These are phyloP conservation scores for Leptodactylus fuscus DNA, from an alignment of 2,113 vertebrate genomes.

Conservation along the genomic window DNA sequence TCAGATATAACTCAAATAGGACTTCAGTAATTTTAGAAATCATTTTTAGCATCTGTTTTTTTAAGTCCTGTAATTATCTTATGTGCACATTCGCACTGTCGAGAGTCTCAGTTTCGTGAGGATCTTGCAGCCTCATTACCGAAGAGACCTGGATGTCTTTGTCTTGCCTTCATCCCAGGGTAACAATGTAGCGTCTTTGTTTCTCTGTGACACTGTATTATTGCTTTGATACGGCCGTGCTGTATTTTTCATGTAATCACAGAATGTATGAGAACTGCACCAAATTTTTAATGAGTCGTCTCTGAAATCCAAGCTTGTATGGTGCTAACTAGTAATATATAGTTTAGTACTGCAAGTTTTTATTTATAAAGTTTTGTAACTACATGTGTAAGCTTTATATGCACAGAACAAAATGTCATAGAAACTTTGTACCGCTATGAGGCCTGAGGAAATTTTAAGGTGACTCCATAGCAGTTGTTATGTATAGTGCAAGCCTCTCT, in stretches of 20 bases:
- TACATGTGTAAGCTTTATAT: not conserved
- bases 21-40: not conserved
- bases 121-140: not conserved
- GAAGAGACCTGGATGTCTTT: not conserved
- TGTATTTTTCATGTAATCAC: slow-evolving; percentile 45
- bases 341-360: not conserved
- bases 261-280: slow-evolving; percentile 6
- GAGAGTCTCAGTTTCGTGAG: not conserved
- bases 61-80: not conserved
- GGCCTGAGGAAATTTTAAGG: not conserved
- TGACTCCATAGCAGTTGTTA: not conserved
- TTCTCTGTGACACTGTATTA: slow-evolving; percentile 21
- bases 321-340: slow-evolving; percentile 9
- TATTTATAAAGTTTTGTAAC: not conserved
- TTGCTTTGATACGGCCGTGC: slow-evolving; percentile 11
- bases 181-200: slow-evolving; percentile 3
- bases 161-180: not conserved
- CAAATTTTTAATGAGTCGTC: not conserved
- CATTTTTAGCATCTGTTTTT: not conserved
- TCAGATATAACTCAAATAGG: not conserved
- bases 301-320: not conserved
- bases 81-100: not conserved
- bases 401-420: not conserved
- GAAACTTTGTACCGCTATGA: not conserved
- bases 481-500: not conserved